These are phyloP conservation scores for Melopsittacus undulatus DNA, from an alignment of 2,797 vertebrate species.

Conservation along the genomic window DNA sequence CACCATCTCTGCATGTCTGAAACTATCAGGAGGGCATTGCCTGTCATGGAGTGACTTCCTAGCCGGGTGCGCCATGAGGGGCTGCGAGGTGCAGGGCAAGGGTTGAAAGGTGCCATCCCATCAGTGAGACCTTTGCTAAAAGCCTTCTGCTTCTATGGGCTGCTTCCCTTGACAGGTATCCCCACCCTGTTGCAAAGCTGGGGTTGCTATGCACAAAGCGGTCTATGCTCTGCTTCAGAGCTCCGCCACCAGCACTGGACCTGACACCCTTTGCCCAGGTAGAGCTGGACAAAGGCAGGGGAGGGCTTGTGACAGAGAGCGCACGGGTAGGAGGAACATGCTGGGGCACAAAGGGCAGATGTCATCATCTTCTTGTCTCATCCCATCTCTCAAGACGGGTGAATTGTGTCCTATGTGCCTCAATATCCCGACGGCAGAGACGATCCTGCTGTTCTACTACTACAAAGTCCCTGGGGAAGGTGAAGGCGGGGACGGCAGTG, in stretches of 20 bases:
- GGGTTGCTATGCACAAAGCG: rapidly evolving
- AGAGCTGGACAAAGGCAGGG: not conserved
- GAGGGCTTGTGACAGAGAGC: rapidly evolving
- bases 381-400: not conserved
- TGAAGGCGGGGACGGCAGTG: too few species aligned
- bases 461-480: not conserved
- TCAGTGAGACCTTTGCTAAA: not conserved
- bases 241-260: not conserved
- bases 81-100: not conserved
- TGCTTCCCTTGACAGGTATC: not conserved
- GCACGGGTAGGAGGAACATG: not conserved
- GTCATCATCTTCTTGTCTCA: not conserved
- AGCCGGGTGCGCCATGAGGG: not conserved
- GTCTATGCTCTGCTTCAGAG: not conserved
- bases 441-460: not conserved
- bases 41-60: not conserved
- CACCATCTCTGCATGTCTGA: not conserved
- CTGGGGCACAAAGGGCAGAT: not conserved
- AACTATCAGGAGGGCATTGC: not conserved
- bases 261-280: not conserved
- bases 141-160: not conserved
- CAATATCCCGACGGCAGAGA: rapidly evolving
- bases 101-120: not conserved
- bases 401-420: not conserved
- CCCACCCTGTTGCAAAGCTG: too few species aligned